Evolutionary conservation across 2,113 vertebrate species (phyloP).

Genomic region (Camelus dromedarius): DNA sequence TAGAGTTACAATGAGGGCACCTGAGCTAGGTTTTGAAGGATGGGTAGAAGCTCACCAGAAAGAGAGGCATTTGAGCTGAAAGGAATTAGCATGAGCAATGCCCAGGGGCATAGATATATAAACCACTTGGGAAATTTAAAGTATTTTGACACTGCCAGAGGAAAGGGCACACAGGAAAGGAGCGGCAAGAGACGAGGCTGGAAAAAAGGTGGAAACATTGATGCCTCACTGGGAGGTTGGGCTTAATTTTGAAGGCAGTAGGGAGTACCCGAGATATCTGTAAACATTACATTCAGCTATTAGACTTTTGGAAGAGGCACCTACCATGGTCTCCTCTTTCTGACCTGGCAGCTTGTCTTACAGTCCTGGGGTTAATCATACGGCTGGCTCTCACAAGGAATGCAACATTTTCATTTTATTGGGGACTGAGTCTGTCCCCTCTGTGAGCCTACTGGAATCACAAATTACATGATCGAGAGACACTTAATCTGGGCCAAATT

Average conservation of each 20-base stretch:
- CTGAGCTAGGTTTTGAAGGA: not conserved
- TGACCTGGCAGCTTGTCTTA: not conserved
- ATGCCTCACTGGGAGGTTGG: rapidly evolving
- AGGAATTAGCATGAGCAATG: not conserved
- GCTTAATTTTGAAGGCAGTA: not conserved
- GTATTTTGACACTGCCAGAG: too few relatives aligned
- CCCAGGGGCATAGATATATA: not conserved
- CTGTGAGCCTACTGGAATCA: not conserved
- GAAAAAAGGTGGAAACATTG: not conserved
- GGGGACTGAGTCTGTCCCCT: not conserved
- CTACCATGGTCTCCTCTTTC: not conserved
- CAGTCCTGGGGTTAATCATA: not conserved
- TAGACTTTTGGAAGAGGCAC: not conserved
- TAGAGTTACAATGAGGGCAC: not conserved
- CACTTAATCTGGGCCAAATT: conserved; percentile 36
- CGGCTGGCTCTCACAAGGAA: rapidly evolving
- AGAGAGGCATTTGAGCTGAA: not conserved
- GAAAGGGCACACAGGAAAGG: not conserved
- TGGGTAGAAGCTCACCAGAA: not conserved
- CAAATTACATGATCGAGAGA: not conserved
- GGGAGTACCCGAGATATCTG: too few relatives aligned
- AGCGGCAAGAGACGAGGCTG: too few relatives aligned
- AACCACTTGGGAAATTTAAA: not conserved
- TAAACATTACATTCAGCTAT: not conserved
- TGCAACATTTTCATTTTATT: not conserved